A percentile compares a stretch with the other conserved stretches of the same genome.
Evolutionary conservation across 2,888 invertebrate species (phyloP).

Genomic region (Eretmocerus hayati): DNA sequence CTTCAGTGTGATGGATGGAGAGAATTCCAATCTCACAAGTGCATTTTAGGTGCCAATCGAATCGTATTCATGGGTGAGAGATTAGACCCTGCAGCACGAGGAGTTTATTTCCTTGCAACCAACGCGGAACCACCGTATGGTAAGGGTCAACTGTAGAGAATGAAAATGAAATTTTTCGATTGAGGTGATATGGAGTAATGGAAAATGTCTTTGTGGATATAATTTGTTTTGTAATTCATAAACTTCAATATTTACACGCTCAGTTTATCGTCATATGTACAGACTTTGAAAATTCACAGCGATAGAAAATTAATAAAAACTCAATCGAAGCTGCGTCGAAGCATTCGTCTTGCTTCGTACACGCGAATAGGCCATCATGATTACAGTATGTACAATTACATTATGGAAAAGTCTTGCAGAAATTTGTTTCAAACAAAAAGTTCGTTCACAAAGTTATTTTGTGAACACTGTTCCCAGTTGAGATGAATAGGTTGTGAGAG

Average conservation of each 20-base stretch:
- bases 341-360: no score
- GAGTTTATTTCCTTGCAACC: slow-evolving; percentile 59
- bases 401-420: no score
- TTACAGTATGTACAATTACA: no score
- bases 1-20: slow-evolving; percentile 54
- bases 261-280: background rate
- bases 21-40: slow-evolving; percentile 47
- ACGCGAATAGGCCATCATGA: no score
- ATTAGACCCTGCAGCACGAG: slow-evolving; percentile 43
- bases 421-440: no score
- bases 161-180: background rate
- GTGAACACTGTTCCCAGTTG: no score
- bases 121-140: slow-evolving; percentile 53
- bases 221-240: background rate
- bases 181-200: background rate
- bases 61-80: slow-evolving; percentile 55
- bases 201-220: slow-evolving; percentile 2
- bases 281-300: background rate
- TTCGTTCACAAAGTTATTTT: no score
- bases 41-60: slow-evolving; percentile 30
- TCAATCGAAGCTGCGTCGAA: background rate
- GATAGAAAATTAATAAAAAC: slow-evolving; percentile 17
- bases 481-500: no score
- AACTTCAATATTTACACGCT: background rate
- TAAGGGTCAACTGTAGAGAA: slow-evolving; percentile 33